Evolutionary conservation across 2,797 vertebrate genomes (phyloP), one percentile per base, ranked within the genome.

Genomic region (Rhinoraja longicauda): DNA sequence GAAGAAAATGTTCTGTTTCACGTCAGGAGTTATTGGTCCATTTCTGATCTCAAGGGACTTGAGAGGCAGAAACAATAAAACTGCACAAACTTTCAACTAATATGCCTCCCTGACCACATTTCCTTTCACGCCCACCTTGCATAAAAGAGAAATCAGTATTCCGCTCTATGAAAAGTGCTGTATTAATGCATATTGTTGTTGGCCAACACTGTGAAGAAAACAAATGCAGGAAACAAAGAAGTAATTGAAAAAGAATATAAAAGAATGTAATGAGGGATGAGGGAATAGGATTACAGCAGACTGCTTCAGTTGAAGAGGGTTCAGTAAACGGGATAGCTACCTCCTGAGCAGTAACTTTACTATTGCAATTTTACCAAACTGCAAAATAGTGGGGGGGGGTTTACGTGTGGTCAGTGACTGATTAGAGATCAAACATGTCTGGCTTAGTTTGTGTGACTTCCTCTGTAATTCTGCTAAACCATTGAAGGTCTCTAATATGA

Each of bases 51-150:
- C 57, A 64, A 86, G 82, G n/a, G 62, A 29, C 82, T 86, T 6
- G n/a, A 62, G 57, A 86, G 57, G 82, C 53, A 86, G 82, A 86
- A 86, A 62, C 26, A n/a, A 86, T 62, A 86, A 86, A 70, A 19
- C 67, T 70, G 2, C 19, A 70, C 12, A 70, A 70, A 19, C 67
- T 19, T 70, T 19, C 67, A 4, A 15, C 67, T 15, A 70, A 15
- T 70, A 13, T 70, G 13, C 19, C 13, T 70, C 15, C 13, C 67
- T 70, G 19, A 17, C 67, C 67, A 70, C 13, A 2, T 70, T 70
- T 70, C 67, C 67, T 70, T 70, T 70, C 19, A 70, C 67, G 4
- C 19, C 67, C 19, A 15, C 67, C 67, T 15, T 13, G 10, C 64
- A 53, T 53, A 12, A 70, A 70, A 70, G 67, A 70, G 17, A 53